These are phyloP conservation scores for Euspilapteryx auroguttella DNA, from an alignment of 2,888 invertebrate species.

Conservation along the genomic window DNA sequence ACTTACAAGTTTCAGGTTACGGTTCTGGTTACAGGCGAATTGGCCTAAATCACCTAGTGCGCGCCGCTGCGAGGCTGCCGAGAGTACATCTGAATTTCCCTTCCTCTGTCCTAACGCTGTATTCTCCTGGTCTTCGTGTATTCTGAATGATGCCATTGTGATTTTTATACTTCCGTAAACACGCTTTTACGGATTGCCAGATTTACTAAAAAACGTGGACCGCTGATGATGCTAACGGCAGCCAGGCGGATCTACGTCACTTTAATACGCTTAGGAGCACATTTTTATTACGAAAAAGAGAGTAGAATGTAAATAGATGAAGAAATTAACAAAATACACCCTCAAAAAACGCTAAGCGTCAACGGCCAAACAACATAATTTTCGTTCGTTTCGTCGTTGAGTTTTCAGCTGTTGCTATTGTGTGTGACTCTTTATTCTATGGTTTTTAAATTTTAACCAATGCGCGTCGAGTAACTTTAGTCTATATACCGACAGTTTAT, in stretches of 20 bases:
- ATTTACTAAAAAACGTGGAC: conserved; percentile 12
- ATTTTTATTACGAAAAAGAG: conserved; percentile 26
- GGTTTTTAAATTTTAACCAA: conserved; percentile 38
- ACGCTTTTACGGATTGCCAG: conserved; percentile 17
- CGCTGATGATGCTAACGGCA: conserved; percentile 19
- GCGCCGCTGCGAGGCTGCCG: conserved; percentile 58
- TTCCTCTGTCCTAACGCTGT: conserved; percentile 53
- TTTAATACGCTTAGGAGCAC: conserved; percentile 15
- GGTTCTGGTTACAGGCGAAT: conserved; percentile 55
- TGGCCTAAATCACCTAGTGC: conserved; percentile 67
- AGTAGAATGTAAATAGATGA: conserved; percentile 15
- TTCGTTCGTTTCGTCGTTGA: conserved; percentile 19
- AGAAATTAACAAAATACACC: conserved; percentile 28
- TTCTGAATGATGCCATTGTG: conserved; percentile 74
- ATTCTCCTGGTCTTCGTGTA: conserved; percentile 80
- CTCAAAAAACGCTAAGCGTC: conserved; percentile 28
- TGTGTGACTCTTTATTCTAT: conserved; percentile 33
- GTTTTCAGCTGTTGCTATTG: conserved; percentile 51
- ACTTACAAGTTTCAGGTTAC: conserved; percentile 59
- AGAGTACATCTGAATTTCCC: conserved; percentile 49
- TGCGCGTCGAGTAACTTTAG: conserved; percentile 10
- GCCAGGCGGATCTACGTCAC: conserved; percentile 18
- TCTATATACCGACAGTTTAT: no score
- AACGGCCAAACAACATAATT: conserved; percentile 55
- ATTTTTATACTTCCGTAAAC: conserved; percentile 33